phyloP scores from a whole-genome alignment of 2,113 vertebrate species.

The Jaculus jaculus region DNA sequence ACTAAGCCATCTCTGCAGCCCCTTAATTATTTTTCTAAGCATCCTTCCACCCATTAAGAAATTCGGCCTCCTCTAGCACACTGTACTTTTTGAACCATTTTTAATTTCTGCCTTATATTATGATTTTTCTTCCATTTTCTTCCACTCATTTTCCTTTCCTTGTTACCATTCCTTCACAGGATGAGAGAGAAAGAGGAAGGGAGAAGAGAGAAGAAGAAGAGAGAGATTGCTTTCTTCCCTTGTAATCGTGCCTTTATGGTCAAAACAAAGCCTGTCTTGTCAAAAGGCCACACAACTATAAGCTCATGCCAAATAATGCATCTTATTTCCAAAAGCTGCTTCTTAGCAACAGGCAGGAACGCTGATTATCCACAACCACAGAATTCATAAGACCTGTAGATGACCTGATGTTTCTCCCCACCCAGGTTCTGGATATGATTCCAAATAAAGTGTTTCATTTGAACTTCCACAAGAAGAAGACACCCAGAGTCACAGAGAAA shows the following conservation, averaged over 20 bases:
- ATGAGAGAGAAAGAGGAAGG: not conserved
- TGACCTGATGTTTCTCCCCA: not conserved
- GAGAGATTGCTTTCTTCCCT: not conserved
- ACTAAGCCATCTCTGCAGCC: no score
- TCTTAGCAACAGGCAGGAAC: not conserved
- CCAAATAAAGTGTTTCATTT: not conserved
- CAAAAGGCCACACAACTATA: not conserved
- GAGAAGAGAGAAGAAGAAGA: not conserved
- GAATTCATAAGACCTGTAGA: not conserved
- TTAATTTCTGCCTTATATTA: not conserved
- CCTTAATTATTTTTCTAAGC: not conserved
- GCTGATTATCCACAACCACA: not conserved
- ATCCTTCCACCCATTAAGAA: not conserved
- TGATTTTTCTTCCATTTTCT: conserved; percentile 20
- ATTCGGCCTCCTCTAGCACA: not conserved
- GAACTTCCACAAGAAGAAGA: not conserved
- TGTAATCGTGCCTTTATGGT: not conserved
- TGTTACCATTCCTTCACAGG: not conserved
- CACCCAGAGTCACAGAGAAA: not conserved
- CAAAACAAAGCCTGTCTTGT: conserved; percentile 26
- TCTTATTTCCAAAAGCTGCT: not conserved
- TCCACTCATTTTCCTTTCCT: not conserved
- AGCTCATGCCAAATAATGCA: not conserved
- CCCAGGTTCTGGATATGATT: not conserved
- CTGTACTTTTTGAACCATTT: not conserved